Base-by-base conservation (phyloP, 2,113 vertebrate species). In the Myiozetetes cayanensis region DNA sequence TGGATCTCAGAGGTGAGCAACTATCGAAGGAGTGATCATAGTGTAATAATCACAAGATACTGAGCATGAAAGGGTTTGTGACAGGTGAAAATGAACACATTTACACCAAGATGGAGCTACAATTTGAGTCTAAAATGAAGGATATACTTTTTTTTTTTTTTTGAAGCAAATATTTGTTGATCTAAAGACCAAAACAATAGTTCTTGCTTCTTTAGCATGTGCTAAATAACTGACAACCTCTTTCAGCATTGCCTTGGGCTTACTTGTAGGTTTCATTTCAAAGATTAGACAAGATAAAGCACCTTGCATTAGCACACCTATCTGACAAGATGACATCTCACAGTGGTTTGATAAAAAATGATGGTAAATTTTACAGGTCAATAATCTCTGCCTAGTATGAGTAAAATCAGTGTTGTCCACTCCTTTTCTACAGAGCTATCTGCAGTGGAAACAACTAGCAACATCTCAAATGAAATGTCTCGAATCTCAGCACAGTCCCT, bases 121-220 rank as follows among this genome's bases (percentile, higher is more conserved):
- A 96, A 87, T 76, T 85, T 77, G 49, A 85, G 47, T 87, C 68
- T 72, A 86, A 94, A 97, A 85, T 75, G n/a, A 94, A 85, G 76
- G 33, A 78, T 58, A 76, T 58, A 56, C 14, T 35, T 87, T 90
- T 73, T 31, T 50, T 46, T 46, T 49, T 15, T 75, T 93, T 90
- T 81, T 77, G 61, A 87, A 88, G 72, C 12, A 35, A 87, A 25
- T 33, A 49, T 67, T 78, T 93, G 37, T 74, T 78, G 65, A 50
- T 61, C 56, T 78, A 35, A 90, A 93, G 72, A 37, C 28, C 53
- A 44, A 80, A 93, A 55, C 49, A 71, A 39, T 33, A 44, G 39
- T 4, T 35, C 55, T 80, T 43, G 21, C 71, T 52, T 90, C 68
- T 83, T 88, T 52, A 84, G 50, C 6, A 2, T 2, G 1, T 39